Evolutionary conservation across 2,797 vertebrate genomes (phyloP).

Genomic region (Spheniscus humboldti): DNA sequence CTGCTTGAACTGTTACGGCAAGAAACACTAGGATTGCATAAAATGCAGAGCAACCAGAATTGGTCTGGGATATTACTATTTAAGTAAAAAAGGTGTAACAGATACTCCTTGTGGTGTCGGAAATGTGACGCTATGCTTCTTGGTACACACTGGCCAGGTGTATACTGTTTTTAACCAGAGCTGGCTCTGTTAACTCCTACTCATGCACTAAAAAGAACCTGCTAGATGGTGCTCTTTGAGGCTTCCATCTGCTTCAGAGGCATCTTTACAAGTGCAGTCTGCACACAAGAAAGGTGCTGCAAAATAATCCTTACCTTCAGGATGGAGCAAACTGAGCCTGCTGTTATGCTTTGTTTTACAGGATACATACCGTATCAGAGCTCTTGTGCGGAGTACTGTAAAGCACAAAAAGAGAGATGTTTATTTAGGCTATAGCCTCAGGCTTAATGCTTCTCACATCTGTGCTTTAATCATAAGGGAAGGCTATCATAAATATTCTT

Average conservation of each 20-base stretch:
- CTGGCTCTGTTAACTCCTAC: not conserved
- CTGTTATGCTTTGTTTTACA: not conserved
- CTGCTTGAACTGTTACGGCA: not conserved
- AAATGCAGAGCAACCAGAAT: not conserved
- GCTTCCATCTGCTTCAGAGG: not conserved
- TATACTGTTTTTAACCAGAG: not conserved
- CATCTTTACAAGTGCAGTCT: not conserved
- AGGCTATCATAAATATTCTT: not conserved
- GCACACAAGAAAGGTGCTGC: not conserved
- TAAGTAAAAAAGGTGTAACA: not conserved
- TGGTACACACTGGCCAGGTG: not conserved
- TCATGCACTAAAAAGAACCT: not conserved
- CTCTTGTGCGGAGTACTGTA: not conserved
- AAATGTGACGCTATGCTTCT: not conserved
- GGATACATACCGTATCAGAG: not conserved
- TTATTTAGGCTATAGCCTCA: slow-evolving; percentile 33
- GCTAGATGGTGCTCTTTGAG: not conserved
- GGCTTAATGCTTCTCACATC: not conserved
- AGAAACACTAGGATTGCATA: not conserved
- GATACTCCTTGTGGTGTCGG: not conserved
- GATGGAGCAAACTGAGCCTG: not conserved
- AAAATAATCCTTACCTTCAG: not conserved
- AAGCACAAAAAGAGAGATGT: slow-evolving; percentile 12
- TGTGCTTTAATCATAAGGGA: slow-evolving; percentile 24
- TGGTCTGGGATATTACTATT: not conserved